Evolutionary conservation across 2,888 invertebrate species (phyloP), one percentile per base, ranked within the genome.

Genomic region (Automeris io): DNA sequence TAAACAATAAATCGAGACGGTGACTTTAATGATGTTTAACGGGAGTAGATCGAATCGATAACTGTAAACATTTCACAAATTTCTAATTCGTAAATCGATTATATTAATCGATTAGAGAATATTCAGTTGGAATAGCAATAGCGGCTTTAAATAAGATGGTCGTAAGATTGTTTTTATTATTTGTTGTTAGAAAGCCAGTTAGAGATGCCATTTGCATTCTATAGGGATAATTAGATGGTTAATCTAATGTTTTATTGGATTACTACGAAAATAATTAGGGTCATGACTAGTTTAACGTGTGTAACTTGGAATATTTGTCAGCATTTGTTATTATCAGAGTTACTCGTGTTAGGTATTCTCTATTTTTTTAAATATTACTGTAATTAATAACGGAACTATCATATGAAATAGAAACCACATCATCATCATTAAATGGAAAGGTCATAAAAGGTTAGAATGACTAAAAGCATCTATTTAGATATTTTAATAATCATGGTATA

Each of bases 31-130:
- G 66, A 61, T 59, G 65, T 67, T 64, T 67, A 72, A 77, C 63
- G 68, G 57, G 74, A 75, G 74, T 72, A 71, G 79, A 79, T 81
- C 37, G 38, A 44, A 51, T 49, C 51, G 70, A 75, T 72, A 54
- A 52, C 40, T 42, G 50, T 60, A 62, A 61, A 56, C 59, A 61
- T 64, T 56, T 59, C 59, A 31, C 46, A 56, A 66, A 70, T 64
- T 58, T 64, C 18, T 37, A 32, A 37, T 66, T 60, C 45, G 47
- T 49, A 63, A 69, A 75, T 74, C 69, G 75, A 74, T 75, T 69
- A 62, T 66, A 48, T 47, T 55, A 56, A 73, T 73, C 73, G 74
- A 72, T 72, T 71, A 63, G 54, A 47, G 65, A 68, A 56, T 70
- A 68, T 71, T 68, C 68, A 18, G 29, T 16, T 16, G 8, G 32